Evolutionary conservation across 2,113 vertebrate genomes (phyloP).

Genomic region (Callithrix jacchus): DNA sequence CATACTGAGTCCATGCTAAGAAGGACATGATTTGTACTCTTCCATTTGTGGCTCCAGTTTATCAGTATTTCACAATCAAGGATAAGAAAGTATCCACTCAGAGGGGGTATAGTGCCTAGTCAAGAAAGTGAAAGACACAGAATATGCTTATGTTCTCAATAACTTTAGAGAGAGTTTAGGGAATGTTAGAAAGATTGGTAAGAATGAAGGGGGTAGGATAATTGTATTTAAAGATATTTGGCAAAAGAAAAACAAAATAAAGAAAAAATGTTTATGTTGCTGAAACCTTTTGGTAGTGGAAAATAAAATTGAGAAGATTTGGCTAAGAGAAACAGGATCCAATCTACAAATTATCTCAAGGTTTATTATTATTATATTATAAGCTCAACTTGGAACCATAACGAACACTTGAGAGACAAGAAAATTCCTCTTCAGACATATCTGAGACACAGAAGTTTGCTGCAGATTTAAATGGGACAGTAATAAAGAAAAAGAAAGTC

Average conservation of each 20-base stretch:
- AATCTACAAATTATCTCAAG: neutral
- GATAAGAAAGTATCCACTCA: neutral
- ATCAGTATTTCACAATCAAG: neutral
- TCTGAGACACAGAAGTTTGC: neutral
- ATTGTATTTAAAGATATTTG: neutral
- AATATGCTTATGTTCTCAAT: neutral
- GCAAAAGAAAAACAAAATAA: conserved; percentile 18
- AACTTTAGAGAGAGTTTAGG: neutral
- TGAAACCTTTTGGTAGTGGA: neutral
- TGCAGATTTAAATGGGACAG: neutral
- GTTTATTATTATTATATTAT: neutral
- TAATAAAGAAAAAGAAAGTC: neutral
- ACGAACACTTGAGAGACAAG: neutral
- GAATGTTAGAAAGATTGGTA: neutral
- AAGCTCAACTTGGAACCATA: neutral
- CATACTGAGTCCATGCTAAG: neutral
- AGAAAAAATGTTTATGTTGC: neutral
- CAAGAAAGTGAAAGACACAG: neutral
- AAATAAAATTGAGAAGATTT: neutral
- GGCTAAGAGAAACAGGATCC: neutral
- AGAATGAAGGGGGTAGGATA: neutral
- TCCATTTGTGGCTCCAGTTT: neutral
- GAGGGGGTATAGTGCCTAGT: neutral
- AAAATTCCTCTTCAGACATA: neutral
- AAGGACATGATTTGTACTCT: neutral